These are phyloP conservation scores for Cylindroiulus punctatus DNA, from an alignment of 2,888 invertebrate species.

Conservation along the genomic window DNA sequence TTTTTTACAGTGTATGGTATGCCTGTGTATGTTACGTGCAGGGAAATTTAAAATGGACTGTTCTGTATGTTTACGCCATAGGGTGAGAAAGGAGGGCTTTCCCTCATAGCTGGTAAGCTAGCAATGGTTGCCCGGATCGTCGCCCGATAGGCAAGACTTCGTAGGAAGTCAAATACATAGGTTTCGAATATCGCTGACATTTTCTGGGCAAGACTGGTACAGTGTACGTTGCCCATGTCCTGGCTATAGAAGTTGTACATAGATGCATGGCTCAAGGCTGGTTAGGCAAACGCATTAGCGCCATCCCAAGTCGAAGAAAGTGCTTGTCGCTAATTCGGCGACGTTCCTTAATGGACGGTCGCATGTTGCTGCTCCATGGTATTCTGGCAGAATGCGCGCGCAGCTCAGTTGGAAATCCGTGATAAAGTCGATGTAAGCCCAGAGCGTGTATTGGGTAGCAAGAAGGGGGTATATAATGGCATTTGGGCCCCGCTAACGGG, in stretches of 20 bases:
- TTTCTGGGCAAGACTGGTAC: too few relatives aligned
- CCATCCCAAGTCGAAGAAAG: not conserved
- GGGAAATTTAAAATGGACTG: too few relatives aligned
- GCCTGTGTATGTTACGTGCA: too few relatives aligned
- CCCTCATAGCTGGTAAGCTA: too few relatives aligned
- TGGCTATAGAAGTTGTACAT: not conserved
- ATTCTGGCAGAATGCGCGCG: not conserved
- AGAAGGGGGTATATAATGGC: conserved; percentile 30
- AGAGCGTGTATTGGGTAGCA: conserved; percentile 37
- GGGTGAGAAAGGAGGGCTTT: too few relatives aligned
- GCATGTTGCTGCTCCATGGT: not conserved
- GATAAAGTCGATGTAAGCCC: conserved; percentile 1
- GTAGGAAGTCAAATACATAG: too few relatives aligned
- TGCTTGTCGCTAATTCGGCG: not conserved
- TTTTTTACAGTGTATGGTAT: too few relatives aligned
- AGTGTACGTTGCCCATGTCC: too few relatives aligned
- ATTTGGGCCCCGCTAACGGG: conserved; percentile 25
- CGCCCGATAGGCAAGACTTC: too few relatives aligned
- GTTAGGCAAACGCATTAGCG: not conserved
- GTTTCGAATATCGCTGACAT: too few relatives aligned
- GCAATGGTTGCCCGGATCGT: too few relatives aligned
- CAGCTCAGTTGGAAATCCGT: not conserved
- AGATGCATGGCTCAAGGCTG: not conserved
- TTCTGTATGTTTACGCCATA: too few relatives aligned
- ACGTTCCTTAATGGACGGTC: not conserved